phyloP scores from a whole-genome alignment of 2,888 invertebrate genomes.

The Salpingus planirostris region DNA sequence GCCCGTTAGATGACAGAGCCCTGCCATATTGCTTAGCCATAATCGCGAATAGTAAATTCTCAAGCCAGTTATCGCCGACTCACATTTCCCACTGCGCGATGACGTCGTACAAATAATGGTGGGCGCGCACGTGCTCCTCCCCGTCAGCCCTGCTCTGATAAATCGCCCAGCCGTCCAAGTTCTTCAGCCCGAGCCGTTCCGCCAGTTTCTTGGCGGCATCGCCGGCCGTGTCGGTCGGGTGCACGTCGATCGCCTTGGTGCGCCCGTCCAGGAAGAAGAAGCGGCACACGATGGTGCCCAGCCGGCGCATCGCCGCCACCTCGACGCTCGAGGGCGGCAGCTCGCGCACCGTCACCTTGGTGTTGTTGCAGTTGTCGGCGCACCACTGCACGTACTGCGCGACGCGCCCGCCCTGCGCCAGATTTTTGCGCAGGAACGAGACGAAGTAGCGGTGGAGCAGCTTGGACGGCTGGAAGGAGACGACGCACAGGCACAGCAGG shows the following conservation, averaged over 20 bases:
- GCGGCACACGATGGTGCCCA: constrained; percentile 86
- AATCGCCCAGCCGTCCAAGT: constrained; percentile 89
- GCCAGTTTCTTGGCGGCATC: constrained; percentile 84
- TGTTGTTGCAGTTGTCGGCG: constrained; percentile 83
- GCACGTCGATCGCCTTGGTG: constrained; percentile 91
- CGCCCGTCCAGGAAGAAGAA: constrained; percentile 93
- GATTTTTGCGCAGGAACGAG: constrained; percentile 63
- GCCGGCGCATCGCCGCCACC: constrained; percentile 83
- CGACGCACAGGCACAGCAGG: constrained; percentile 78
- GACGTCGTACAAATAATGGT: constrained; percentile 88
- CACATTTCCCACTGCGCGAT: constrained; percentile 91
- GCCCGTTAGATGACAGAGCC: too few species aligned
- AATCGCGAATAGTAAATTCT: too few species aligned
- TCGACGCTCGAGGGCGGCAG: constrained; percentile 88
- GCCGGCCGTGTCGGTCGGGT: constrained; percentile 87
- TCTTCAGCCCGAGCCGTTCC: constrained; percentile 74
- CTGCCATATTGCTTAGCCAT: too few species aligned
- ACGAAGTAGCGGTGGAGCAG: constrained; percentile 71
- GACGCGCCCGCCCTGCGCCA: constrained; percentile 58
- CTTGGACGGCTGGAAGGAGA: constrained; percentile 86
- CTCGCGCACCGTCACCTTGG: constrained; percentile 69
- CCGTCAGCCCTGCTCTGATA: constrained; percentile 80
- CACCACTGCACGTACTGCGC: constrained; percentile 90
- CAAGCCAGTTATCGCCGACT: too few species aligned
- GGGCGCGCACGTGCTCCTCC: constrained; percentile 84